Percentiles rank a stretch among this genome's conserved stretches.
phyloP scores from a whole-genome alignment of 92 coral and sea anemone genomes.

The Actinernus sp. region DNA sequence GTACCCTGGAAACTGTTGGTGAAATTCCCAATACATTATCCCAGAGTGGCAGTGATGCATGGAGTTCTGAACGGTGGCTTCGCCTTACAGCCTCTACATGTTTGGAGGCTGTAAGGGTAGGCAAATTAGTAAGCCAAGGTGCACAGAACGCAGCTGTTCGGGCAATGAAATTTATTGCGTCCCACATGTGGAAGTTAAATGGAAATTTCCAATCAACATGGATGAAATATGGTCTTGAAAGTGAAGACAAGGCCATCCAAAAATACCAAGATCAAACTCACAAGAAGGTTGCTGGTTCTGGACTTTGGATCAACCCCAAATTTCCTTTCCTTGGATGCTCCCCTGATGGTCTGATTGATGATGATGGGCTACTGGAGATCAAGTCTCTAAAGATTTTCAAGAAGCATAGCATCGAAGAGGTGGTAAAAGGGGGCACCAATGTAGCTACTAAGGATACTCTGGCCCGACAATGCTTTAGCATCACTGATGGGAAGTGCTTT shows the following conservation, averaged over 20 bases:
- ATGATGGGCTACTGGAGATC: conserved; percentile 38
- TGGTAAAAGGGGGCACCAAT: conserved; percentile 8
- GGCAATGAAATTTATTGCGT: conserved; percentile 1
- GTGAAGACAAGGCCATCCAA: conserved; percentile 13
- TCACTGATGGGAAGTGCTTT: conserved; percentile 16
- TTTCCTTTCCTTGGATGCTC: conserved; percentile 49
- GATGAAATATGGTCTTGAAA: conserved; percentile 18
- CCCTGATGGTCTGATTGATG: conserved; percentile 46
- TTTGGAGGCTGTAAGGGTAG: conserved; percentile 12
- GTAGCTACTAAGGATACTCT: conserved; percentile 15
- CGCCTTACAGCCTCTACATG: conserved; percentile 38
- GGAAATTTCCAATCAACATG: conserved; percentile 1
- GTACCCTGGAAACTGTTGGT: neutral
- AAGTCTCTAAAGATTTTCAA: conserved; percentile 40
- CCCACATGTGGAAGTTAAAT: conserved; percentile 30
- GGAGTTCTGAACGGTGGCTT: conserved; percentile 44
- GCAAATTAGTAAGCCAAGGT: neutral
- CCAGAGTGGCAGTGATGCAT: conserved; percentile 28
- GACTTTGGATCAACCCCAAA: conserved; percentile 61
- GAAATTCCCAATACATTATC: conserved; percentile 5
- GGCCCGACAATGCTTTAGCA: conserved; percentile 34
- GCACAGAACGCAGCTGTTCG: conserved; percentile 5
- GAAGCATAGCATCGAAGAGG: conserved; percentile 16
- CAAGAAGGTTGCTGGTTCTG: conserved; percentile 12
- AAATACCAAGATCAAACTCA: conserved; percentile 16